These are phyloP conservation scores for Pelmatolapia mariae DNA, from an alignment of 2,113 vertebrate genomes.

Conservation along the genomic window DNA sequence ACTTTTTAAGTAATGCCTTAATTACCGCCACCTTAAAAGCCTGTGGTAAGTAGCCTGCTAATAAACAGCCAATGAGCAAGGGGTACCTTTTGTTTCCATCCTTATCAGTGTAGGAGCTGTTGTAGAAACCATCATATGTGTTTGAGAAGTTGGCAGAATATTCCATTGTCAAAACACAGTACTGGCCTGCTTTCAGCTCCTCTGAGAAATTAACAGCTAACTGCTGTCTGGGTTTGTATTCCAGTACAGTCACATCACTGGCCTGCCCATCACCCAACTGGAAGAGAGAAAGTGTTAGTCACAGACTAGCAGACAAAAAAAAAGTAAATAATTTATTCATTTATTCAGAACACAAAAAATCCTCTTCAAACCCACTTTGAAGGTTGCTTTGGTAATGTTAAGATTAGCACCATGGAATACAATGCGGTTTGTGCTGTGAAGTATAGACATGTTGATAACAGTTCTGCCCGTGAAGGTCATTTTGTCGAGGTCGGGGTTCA, in stretches of 20 bases:
- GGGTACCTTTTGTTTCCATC: conserved; percentile 68
- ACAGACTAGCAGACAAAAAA: not conserved
- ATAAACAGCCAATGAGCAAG: not conserved
- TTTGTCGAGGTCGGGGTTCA: conserved; percentile 81
- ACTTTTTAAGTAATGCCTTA: not conserved
- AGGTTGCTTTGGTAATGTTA: conserved; percentile 76
- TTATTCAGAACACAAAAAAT: not conserved
- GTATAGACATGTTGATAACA: conserved; percentile 73
- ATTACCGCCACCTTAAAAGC: not conserved
- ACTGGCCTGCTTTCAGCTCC: conserved; percentile 72
- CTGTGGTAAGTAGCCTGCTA: not conserved
- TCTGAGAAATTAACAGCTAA: conserved; percentile 80
- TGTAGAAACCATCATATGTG: conserved; percentile 88
- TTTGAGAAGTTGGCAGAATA: conserved; percentile 82
- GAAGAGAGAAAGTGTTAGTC: not conserved
- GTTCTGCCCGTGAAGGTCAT: conserved; percentile 80
- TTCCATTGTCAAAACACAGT: conserved; percentile 76
- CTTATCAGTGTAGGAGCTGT: conserved; percentile 81
- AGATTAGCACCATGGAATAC: conserved; percentile 84
- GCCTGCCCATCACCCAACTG: conserved; percentile 33
- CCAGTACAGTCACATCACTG: conserved; percentile 68
- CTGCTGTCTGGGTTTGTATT: conserved; percentile 83
- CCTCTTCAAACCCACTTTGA: conserved; percentile 39
- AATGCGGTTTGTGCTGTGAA: conserved; percentile 74
- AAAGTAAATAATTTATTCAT: not conserved